Evolutionary conservation across 1,140 invertebrate genomes (phyloP).

Genomic region (Papilio polyxenes): DNA sequence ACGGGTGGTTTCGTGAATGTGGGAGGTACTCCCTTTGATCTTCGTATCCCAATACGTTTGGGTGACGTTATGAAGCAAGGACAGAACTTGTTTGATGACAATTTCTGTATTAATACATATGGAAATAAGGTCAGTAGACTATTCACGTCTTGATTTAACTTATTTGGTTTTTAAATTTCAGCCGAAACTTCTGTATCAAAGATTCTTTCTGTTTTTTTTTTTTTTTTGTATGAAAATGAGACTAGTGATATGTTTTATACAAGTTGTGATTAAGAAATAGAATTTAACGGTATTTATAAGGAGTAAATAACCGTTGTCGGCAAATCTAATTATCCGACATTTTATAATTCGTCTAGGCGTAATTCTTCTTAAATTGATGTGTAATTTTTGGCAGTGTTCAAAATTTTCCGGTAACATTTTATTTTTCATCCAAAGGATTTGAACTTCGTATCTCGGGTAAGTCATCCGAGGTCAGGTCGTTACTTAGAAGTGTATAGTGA

Average conservation of each 20-base stretch:
- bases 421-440: conserved; percentile 47
- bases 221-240: too few relatives aligned
- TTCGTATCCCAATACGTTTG: conserved; percentile 82
- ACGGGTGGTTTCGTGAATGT: conserved; percentile 88
- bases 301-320: too few relatives aligned
- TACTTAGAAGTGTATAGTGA: conserved; percentile 89
- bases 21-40: conserved; percentile 85
- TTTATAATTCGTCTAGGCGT: too few relatives aligned
- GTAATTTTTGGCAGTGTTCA: too few relatives aligned
- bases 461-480: conserved; percentile 86
- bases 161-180: not conserved
- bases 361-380: too few relatives aligned
- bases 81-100: conserved; percentile 88
- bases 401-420: too few relatives aligned
- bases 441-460: conserved; percentile 79
- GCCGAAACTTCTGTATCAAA: too few relatives aligned
- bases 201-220: too few relatives aligned
- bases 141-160: not conserved
- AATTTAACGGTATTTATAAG: too few relatives aligned
- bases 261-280: too few relatives aligned
- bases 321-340: too few relatives aligned
- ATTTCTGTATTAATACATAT: conserved; percentile 84
- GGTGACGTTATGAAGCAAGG: conserved; percentile 72
- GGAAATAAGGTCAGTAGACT: conserved; percentile 51
- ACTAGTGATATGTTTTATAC: too few relatives aligned